Conservation (phyloP, 2,888 invertebrate genomes). For the Zygogramma bicolorata region DNA sequence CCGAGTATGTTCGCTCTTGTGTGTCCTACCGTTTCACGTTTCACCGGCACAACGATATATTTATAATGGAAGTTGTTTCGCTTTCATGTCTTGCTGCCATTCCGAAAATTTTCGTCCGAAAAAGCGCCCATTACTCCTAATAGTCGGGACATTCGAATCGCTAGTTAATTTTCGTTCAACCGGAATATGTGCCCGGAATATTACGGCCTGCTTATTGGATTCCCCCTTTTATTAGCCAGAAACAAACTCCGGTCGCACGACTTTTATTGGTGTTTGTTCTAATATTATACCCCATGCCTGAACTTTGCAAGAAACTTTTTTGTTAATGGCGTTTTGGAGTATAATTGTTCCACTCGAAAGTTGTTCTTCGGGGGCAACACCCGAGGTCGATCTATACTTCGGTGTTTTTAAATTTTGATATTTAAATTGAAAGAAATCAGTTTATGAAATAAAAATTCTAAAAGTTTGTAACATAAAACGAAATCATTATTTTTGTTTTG, state of each 20-base stretch:
- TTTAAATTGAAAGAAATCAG: too few relatives aligned
- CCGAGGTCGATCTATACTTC: too few relatives aligned
- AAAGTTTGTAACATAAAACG: too few relatives aligned
- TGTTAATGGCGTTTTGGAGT: background rate
- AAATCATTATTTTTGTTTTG: too few relatives aligned
- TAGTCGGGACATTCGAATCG: background rate
- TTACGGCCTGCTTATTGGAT: conserved; percentile 13
- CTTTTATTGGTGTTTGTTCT: conserved; percentile 12
- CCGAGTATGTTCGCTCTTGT: background rate
- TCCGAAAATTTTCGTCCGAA: background rate
- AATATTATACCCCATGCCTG: background rate
- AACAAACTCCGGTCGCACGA: background rate
- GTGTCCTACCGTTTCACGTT: background rate
- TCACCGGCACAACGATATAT: background rate
- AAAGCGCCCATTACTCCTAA: background rate
- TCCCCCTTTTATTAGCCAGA: conserved; percentile 9
- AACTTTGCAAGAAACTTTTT: background rate
- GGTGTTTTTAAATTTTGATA: too few relatives aligned
- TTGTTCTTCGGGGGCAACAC: too few relatives aligned
- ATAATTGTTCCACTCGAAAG: background rate
- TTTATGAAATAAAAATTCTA: too few relatives aligned
- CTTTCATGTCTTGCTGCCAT: background rate
- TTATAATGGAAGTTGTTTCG: background rate
- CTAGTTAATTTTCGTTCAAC: conserved; percentile 12
- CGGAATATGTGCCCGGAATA: conserved; percentile 18